Conservation (phyloP, 2,888 invertebrate species). For the Platynereis dumerilii region DNA sequence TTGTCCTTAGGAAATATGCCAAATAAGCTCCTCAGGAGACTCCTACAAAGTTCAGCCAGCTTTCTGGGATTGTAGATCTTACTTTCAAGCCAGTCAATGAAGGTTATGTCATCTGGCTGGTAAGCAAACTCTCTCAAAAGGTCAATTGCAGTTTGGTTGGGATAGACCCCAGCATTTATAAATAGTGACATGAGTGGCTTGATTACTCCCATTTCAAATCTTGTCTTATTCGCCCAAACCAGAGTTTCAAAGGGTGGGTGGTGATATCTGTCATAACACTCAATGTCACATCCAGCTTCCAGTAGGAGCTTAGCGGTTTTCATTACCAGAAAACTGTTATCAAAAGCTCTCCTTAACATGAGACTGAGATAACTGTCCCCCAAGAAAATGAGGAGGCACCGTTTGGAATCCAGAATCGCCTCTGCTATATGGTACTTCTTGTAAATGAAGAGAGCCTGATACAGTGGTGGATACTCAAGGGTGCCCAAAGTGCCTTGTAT, state of each 20-base stretch:
- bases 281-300: conserved; percentile 17
- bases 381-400: conserved; percentile 8
- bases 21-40: not conserved
- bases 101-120: not conserved
- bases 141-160: not conserved
- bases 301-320: conserved; percentile 8
- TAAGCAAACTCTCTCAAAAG: not conserved
- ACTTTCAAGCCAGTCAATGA: not conserved
- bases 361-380: conserved; percentile 13
- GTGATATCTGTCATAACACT: conserved; percentile 1
- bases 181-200: not conserved
- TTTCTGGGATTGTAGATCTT: not conserved
- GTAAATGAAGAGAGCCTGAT: conserved; percentile 17
- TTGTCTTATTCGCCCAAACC: conserved; percentile 4
- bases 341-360: conserved; percentile 2
- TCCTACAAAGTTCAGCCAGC: not conserved
- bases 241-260: not conserved
- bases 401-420: not conserved
- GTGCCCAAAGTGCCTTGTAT: not conserved
- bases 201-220: conserved; percentile 2
- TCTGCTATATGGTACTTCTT: conserved; percentile 6
- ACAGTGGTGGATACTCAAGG: conserved; percentile 14
- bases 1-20: conserved; percentile 5
- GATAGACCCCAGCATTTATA: not conserved
- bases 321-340: not conserved